Evolutionary conservation across 1,140 invertebrate genomes (phyloP).

Genomic region (Berghia stephanieae): DNA sequence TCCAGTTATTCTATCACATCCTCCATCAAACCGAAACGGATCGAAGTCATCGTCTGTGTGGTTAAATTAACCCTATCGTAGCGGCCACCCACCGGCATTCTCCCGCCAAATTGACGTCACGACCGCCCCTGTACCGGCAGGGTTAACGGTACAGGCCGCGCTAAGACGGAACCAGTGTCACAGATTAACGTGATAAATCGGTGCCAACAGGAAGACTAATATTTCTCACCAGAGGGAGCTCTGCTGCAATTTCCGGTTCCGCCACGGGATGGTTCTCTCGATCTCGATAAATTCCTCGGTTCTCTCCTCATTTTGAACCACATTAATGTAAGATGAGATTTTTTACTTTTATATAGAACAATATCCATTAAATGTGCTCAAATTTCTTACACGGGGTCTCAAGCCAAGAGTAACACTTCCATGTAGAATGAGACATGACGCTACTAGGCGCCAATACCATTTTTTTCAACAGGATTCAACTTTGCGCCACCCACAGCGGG

Average conservation of each 20-base stretch:
- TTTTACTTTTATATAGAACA: no score
- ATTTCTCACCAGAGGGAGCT: constrained; percentile 38
- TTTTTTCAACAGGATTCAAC: no score
- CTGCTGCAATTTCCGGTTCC: constrained; percentile 38
- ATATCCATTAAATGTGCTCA: no score
- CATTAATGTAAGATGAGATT: constrained; percentile 25
- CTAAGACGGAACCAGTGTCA: constrained; percentile 38
- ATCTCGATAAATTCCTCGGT: constrained; percentile 16
- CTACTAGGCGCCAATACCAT: no score
- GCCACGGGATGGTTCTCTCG: constrained; percentile 25
- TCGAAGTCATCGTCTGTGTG: no score
- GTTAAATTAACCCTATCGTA: no score
- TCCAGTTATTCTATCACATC: no score
- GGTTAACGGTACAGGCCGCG: neutral
- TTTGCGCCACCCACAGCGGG: no score
- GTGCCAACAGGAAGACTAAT: constrained; percentile 38
- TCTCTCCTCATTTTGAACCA: neutral
- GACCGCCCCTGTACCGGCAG: neutral
- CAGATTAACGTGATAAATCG: constrained; percentile 42
- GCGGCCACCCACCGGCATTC: no score
- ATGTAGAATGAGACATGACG: neutral
- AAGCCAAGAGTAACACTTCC: constrained; percentile 3
- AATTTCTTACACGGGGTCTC: constrained; percentile 22
- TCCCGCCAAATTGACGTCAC: no score
- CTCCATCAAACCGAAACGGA: no score